phyloP scores from a whole-genome alignment of 2,113 vertebrate genomes.

The Larimichthys polyactis region DNA sequence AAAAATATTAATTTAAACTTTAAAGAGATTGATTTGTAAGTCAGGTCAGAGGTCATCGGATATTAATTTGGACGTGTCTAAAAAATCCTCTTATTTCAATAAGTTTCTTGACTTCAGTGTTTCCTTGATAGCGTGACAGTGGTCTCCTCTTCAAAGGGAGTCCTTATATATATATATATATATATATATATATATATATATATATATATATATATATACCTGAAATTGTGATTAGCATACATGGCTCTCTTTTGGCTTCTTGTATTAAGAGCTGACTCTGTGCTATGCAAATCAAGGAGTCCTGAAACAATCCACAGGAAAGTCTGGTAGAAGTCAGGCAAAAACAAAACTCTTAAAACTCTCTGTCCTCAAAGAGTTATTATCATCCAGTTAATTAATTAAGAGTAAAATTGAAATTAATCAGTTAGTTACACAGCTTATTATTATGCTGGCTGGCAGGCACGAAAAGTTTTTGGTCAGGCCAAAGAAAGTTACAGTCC shows the following conservation, averaged over 20 bases:
- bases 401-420: slow-evolving; percentile 48
- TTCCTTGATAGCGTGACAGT: neutral
- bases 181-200: too few relatives aligned
- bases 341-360: slow-evolving; percentile 14
- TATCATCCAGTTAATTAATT: slow-evolving; percentile 47
- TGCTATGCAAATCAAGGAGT: slow-evolving; percentile 41
- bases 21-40: neutral
- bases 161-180: neutral
- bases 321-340: neutral
- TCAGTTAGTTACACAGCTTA: slow-evolving; percentile 26
- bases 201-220: neutral
- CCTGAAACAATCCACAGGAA: slow-evolving; percentile 39
- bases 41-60: neutral
- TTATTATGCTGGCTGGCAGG: slow-evolving; percentile 15
- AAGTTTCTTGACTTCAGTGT: neutral
- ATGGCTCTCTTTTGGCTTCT: slow-evolving; percentile 21
- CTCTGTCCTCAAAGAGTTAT: slow-evolving; percentile 22
- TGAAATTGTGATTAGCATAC: slow-evolving; percentile 38
- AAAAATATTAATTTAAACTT: neutral
- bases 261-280: slow-evolving; percentile 12
- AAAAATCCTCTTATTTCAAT: neutral
- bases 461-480: neutral
- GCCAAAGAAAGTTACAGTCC: neutral
- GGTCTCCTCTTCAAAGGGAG: slow-evolving; percentile 39
- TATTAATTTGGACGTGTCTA: neutral